Base-by-base conservation (phyloP, 92 coral and sea anemone genomes). In the Galaxea fascicularis region DNA sequence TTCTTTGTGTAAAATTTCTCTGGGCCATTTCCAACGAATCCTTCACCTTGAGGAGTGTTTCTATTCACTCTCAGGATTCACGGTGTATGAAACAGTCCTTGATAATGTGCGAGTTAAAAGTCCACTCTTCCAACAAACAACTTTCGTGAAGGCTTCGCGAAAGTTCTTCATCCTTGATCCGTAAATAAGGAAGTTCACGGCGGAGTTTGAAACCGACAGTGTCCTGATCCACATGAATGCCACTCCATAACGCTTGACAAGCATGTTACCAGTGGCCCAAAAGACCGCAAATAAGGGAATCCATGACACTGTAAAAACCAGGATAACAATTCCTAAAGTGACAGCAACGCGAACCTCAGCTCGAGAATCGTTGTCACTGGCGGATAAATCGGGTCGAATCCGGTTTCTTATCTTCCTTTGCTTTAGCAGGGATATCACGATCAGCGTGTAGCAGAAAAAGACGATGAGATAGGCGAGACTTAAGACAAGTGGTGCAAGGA, bases 261-360 rank as follows among this genome's bases (percentile, higher is more conserved):
- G 41, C 6, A 35, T 2, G 2, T 35, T 35, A 35, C 41, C 41
- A 6, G 41, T 35, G 41, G 41, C 2, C 41, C 41, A 25, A 52
- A 73, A 53, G 25, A 18, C 11, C 11, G n/a, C 28, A 59, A 76
- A 44, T 6, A 76, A 11, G 22, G 68, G 69, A 22, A 57, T 10
- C 67, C 80, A 76, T 14, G 53, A 35, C 41, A 6, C 41, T 2
- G 41, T 35, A 13, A 77, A 59, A 77, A 18, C 67, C 3, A 35
- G 41, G 10, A 56, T 76, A 28, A 76, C 80, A 58, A 76, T 59
- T 1, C 63, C 80, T 39, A 76, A 51, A 4, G 68, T 76, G 68
- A 59, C 11, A 46, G 80, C 68, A 35, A 76, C 66, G 41, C 68
- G 68, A 4, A 76, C 47, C 27, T 76, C 68, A 35, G 58, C 67